Base-by-base conservation (phyloP, 2,797 vertebrate genomes). In the Cryptoblepharus egeriae region DNA sequence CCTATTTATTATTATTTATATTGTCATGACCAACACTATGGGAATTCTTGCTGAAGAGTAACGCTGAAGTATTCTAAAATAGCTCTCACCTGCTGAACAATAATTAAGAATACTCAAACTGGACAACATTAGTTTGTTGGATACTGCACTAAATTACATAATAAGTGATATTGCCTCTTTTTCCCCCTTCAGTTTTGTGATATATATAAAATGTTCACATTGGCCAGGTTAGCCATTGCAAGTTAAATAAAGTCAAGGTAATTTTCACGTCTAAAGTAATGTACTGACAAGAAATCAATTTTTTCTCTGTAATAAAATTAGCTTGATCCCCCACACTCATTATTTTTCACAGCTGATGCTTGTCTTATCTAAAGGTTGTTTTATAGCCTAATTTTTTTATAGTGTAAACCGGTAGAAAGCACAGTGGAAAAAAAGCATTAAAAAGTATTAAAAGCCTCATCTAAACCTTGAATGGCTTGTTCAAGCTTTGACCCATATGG, bases 261-360 rank as follows among this genome's bases (percentile, higher is more conserved):
- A 39, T 86, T 84, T 75, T 71, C 82, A 35, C 37, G 64, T 79
- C 24, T 82, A 68, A 77, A 57, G 37, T 79, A 81, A 69, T 75
- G 37, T 1, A 2, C 69, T 88, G 87, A 88, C 90, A 87, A 87
- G 86, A 90, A 91, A 92, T 94, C 89, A 88, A 68, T 89, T 83
- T 90, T 83, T 35, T 86, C 89, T 80, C 3, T 13, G 78, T 90
- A 92, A 90, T 93, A 92, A 92, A 94, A 90, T 65, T 22, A 92
- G 67, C 85, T 77, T 58, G n/a, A 74, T 89, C 58, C 85, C n/a
- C 85, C 83, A 3, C 0, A 22, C 85, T 88, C 75, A 60, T 87
- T 89, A 77, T 93, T 82, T 80, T 65, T 28, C 87, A 60, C 69
- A 86, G 72, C 74, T 71, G 60, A 89, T 88, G 81, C 39, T 77